These are phyloP conservation scores for Trematomus loennbergii DNA, from an alignment of 2,113 vertebrate species.

Conservation along the genomic window DNA sequence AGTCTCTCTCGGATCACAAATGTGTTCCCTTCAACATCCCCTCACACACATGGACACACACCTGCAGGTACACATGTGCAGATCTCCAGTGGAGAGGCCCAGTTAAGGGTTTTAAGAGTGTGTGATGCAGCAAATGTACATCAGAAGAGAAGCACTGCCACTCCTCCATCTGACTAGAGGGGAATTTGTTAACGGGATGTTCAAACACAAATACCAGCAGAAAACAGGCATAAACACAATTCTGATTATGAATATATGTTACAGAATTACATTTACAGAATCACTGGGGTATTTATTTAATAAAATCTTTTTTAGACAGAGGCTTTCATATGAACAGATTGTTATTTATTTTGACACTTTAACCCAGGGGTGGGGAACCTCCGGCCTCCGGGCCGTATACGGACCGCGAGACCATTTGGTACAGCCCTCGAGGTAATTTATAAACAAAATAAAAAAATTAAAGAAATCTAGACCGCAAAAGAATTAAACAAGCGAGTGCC, in stretches of 20 bases:
- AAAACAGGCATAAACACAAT: background rate
- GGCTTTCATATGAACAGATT: background rate
- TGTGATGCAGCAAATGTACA: background rate
- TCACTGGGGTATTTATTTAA: background rate
- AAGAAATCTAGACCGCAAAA: too few relatives aligned
- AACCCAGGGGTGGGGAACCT: too few relatives aligned
- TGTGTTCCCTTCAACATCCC: background rate
- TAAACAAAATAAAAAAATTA: too few relatives aligned
- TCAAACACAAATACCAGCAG: constrained; percentile 1
- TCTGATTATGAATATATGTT: background rate
- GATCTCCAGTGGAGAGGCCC: constrained; percentile 25
- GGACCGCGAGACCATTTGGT: too few relatives aligned
- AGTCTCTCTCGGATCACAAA: constrained; percentile 17
- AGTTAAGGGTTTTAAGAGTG: constrained; percentile 30
- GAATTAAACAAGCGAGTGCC: too few relatives aligned
- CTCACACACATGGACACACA: constrained; percentile 12
- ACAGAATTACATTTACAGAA: background rate
- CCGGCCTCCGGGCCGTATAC: too few relatives aligned
- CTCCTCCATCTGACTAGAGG: background rate
- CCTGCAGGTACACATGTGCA: constrained; percentile 43
- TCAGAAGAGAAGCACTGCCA: constrained; percentile 14
- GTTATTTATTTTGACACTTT: background rate
- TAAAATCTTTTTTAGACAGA: background rate
- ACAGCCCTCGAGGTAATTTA: too few relatives aligned
- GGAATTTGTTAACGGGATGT: background rate